Evolutionary conservation across 1,140 invertebrate species (phyloP).

Genomic region (Pogonomyrmex californicus): DNA sequence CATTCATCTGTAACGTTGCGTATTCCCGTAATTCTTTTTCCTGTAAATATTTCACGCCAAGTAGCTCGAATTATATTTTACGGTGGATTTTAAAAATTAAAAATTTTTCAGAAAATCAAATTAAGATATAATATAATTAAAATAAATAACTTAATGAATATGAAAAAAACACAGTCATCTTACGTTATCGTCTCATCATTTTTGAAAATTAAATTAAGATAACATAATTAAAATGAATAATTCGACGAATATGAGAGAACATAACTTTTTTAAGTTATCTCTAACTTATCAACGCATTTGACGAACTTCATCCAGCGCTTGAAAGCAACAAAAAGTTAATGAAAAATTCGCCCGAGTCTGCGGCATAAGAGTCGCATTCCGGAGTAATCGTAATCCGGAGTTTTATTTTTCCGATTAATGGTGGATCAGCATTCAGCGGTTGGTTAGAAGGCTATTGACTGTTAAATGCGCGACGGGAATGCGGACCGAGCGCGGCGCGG

Average conservation of each 20-base stretch:
- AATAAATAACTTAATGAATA: neutral
- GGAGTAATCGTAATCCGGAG: neutral
- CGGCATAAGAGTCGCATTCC: too few relatives aligned
- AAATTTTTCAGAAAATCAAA: neutral
- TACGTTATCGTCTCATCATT: too few relatives aligned
- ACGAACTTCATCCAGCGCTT: too few relatives aligned
- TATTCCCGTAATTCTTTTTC: neutral
- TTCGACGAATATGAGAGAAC: too few relatives aligned
- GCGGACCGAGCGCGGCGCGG: neutral
- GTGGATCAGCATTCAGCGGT: neutral
- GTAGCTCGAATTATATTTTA: neutral
- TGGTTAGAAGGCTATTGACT: constrained; percentile 4
- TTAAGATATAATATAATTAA: constrained; percentile 3
- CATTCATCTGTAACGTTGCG: neutral
- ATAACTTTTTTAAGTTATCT: too few relatives aligned
- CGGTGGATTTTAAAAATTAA: neutral
- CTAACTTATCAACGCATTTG: too few relatives aligned
- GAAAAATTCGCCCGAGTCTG: too few relatives aligned
- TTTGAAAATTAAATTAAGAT: too few relatives aligned
- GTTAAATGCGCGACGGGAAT: constrained; percentile 34
- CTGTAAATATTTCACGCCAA: neutral
- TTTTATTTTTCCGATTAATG: constrained; percentile 28
- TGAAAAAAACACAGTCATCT: neutral
- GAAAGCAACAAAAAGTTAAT: too few relatives aligned
- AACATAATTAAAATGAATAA: too few relatives aligned